A percentile compares a stretch with the other conserved stretches of the same genome.
Conservation (phyloP, 2,888 invertebrate genomes). For the Magallana nippona region DNA sequence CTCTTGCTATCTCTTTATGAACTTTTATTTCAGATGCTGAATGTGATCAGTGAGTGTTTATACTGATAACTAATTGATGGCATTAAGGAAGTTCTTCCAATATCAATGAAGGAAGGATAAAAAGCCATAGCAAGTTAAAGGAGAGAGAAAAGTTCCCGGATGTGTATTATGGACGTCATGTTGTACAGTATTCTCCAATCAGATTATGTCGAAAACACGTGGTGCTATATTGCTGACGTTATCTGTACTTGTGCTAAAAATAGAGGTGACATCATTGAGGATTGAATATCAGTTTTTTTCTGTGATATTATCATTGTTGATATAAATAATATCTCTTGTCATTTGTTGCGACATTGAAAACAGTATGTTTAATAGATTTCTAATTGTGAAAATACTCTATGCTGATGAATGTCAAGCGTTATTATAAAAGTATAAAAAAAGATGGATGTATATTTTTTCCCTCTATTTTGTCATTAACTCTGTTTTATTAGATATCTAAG, state of each 20-base stretch:
- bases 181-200: not conserved
- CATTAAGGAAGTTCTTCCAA: too few relatives aligned
- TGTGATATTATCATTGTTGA: slow-evolving; percentile 12
- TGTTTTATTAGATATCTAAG: too few relatives aligned
- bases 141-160: not conserved
- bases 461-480: too few relatives aligned
- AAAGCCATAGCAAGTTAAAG: not conserved
- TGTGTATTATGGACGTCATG: not conserved
- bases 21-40: too few relatives aligned
- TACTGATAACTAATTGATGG: too few relatives aligned
- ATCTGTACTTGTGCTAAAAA: slow-evolving; percentile 5
- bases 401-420: not conserved
- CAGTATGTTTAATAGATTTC: not conserved
- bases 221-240: slow-evolving; percentile 33
- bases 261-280: slow-evolving; percentile 13
- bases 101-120: not conserved
- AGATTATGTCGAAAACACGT: not conserved
- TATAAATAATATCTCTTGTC: not conserved
- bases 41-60: too few relatives aligned
- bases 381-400: not conserved
- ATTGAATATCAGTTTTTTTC: slow-evolving; percentile 14
- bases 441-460: too few relatives aligned
- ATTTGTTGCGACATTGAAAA: not conserved
- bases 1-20: too few relatives aligned
- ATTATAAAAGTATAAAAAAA: too few relatives aligned